A percentile compares a stretch with the other conserved stretches of the same genome.
Conservation (phyloP, 2,797 vertebrate genomes). For the Rhinophrynus dorsalis region DNA sequence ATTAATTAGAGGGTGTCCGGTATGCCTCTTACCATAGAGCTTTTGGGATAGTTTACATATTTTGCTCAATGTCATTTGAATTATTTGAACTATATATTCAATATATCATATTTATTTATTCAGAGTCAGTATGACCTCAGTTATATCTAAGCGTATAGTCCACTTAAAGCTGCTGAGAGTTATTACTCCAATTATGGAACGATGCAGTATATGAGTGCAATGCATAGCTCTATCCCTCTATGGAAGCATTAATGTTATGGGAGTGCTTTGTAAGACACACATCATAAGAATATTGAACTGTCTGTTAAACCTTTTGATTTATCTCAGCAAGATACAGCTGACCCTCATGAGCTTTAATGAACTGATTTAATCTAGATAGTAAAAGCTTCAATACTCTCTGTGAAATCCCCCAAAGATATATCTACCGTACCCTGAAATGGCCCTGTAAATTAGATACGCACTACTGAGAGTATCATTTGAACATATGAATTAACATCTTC, state of each 20-base stretch:
- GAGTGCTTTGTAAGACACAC: not conserved
- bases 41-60: too few species aligned
- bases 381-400: not conserved
- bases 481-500: not conserved
- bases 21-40: too few species aligned
- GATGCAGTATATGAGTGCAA: too few species aligned
- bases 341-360: not conserved
- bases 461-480: not conserved
- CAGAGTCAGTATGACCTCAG: too few species aligned
- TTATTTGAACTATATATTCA: too few species aligned
- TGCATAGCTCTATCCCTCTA: too few species aligned
- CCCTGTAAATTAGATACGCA: not conserved
- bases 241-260: not conserved
- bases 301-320: not conserved
- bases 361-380: not conserved
- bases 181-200: too few species aligned
- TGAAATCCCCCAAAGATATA: not conserved
- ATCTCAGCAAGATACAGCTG: not conserved
- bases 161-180: too few species aligned
- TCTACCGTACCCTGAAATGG: not conserved
- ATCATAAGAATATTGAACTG: not conserved
- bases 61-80: too few species aligned
- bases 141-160: too few species aligned
- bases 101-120: too few species aligned
- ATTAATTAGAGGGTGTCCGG: too few species aligned